phyloP scores from a whole-genome alignment of 2,888 invertebrate genomes.

The Rhodophaea formosa region DNA sequence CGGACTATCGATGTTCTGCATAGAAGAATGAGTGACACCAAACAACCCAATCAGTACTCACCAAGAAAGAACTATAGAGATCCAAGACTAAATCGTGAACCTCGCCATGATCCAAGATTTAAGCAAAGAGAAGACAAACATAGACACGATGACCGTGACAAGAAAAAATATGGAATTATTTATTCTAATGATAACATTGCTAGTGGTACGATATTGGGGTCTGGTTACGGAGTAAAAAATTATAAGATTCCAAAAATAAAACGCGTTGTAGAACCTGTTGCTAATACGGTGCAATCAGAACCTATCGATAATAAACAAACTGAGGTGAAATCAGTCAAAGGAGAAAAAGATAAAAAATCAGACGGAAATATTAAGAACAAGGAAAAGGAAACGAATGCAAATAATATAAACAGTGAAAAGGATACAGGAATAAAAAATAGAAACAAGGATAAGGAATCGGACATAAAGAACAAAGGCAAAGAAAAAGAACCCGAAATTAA shows the following conservation, averaged over 20 bases:
- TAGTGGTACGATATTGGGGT: slow-evolving; percentile 59
- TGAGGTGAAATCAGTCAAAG: slow-evolving; percentile 20
- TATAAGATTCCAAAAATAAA: slow-evolving; percentile 77
- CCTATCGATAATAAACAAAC: slow-evolving; percentile 19
- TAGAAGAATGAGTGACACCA: slow-evolving; percentile 26
- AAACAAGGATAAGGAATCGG: slow-evolving; percentile 18
- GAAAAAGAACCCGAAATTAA: neutral
- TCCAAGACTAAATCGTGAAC: slow-evolving; percentile 52
- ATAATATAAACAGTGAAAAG: slow-evolving; percentile 17
- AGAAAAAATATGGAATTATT: slow-evolving; percentile 54
- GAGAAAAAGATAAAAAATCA: slow-evolving; percentile 20
- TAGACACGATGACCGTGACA: slow-evolving; percentile 27
- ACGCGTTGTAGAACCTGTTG: slow-evolving; percentile 40
- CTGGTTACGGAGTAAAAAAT: slow-evolving; percentile 69
- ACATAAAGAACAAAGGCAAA: slow-evolving; percentile 16
- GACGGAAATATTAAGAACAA: slow-evolving; percentile 13
- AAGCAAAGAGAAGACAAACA: slow-evolving; percentile 32
- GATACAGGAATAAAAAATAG: slow-evolving; percentile 17
- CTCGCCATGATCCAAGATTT: slow-evolving; percentile 31
- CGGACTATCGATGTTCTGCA: slow-evolving; percentile 1
- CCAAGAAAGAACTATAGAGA: slow-evolving; percentile 57
- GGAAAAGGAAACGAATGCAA: slow-evolving; percentile 7
- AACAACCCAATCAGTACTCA: slow-evolving; percentile 37
- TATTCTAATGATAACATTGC: slow-evolving; percentile 71
- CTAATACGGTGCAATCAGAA: slow-evolving; percentile 14